phyloP scores from a whole-genome alignment of 2,797 vertebrate genomes.

The Protonibea diacanthus region DNA sequence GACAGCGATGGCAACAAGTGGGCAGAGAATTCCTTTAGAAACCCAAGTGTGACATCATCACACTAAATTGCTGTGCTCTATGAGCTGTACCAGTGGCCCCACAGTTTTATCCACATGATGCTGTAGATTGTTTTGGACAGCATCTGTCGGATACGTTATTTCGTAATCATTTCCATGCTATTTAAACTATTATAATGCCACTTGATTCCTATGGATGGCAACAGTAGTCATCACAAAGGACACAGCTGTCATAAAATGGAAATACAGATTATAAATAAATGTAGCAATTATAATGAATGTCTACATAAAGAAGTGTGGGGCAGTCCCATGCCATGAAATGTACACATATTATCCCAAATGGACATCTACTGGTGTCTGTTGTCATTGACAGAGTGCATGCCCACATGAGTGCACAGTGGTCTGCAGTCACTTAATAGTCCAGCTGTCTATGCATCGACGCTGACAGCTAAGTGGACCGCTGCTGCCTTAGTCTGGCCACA shows the following conservation, averaged over 20 bases:
- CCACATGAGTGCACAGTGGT: neutral
- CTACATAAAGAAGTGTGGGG: neutral
- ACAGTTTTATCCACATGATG: too few relatives aligned
- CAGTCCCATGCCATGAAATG: neutral
- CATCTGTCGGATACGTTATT: neutral
- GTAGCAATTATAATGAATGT: neutral
- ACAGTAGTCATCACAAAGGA: neutral
- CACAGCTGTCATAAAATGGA: neutral
- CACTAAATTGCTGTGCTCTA: neutral
- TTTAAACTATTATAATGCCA: neutral
- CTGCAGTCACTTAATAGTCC: neutral
- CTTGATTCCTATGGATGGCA: too few relatives aligned
- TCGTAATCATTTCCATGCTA: neutral
- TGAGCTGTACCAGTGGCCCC: neutral
- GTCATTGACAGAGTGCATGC: neutral
- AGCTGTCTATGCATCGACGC: slow-evolving; percentile 1
- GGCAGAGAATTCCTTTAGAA: neutral
- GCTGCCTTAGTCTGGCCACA: slow-evolving; percentile 23
- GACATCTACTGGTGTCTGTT: neutral
- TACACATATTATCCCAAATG: neutral
- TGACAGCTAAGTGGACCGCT: slow-evolving; percentile 8
- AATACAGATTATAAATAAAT: neutral
- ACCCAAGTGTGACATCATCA: neutral
- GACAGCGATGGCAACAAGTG: neutral
- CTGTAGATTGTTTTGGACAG: neutral